Evolutionary conservation across 2,888 invertebrate species (phyloP), one percentile per base, ranked within the genome.

Genomic region (Linyphia triangularis): DNA sequence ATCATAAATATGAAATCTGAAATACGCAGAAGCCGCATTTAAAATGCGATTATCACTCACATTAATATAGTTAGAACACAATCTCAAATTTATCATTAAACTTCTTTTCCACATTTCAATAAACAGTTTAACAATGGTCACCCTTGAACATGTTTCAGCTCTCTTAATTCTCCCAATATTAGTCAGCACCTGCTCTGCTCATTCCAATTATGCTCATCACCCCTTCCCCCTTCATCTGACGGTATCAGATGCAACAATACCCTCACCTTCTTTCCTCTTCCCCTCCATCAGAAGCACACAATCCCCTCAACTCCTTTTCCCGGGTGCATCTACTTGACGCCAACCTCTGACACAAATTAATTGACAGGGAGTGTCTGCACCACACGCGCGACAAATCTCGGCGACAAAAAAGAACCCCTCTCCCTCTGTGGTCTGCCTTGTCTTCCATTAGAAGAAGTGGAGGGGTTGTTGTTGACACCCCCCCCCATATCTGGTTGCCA

Each of bases 261-360:
- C 67, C 70, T 24, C 24, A 40, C 24, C 40, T 70, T 26, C 16
- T 40, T 40, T n/a, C n/a, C 51, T n/a, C 51, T 51, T n/a, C 51
- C 33, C 33, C 9, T 33, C 33, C 33, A 4, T 9, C 33, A 4
- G 33, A 4, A 51, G 51, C 51, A 51, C 30, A 2, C 28, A 28
- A 67, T n/a, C 19, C n/a, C 33, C 67, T 30, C 33, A 67, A 67
- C 19, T 33, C 67, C 33, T 10, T 67, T 19, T 22, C 67, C 13
- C 10, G 19, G 10, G 2, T 24, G 33, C 57, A 82, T 82, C 81
- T 37, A 61, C 43, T 24, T 43, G 73, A 72, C 83, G 72, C 72
- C 51, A 13, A 57, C 79, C 85, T 85, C 78, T 79, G 63, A 85
- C 85, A 72, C 72, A 79, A 85, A 85, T 85, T 85, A 85, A 86